phyloP scores from a whole-genome alignment of 2,888 invertebrate species.

The Noctua pronuba region DNA sequence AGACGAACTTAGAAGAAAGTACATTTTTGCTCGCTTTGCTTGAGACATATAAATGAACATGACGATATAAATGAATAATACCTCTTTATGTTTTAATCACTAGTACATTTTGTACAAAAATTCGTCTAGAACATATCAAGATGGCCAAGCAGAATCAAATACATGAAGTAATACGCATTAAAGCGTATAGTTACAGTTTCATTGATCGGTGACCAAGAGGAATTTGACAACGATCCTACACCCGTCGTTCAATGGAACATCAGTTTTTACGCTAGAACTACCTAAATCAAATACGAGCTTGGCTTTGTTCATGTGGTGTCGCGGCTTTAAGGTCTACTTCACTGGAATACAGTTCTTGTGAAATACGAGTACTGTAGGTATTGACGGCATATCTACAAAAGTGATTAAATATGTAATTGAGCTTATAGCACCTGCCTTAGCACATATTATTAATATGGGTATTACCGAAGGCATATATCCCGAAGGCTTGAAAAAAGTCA shows the following conservation, averaged over 20 bases:
- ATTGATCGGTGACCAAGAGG: constrained; percentile 1
- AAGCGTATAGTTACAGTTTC: neutral
- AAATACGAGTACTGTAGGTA: too few relatives aligned
- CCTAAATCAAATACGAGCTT: neutral
- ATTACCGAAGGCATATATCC: too few relatives aligned
- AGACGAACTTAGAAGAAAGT: neutral
- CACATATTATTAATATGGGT: too few relatives aligned
- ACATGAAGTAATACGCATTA: neutral
- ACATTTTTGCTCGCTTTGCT: too few relatives aligned
- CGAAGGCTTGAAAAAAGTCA: too few relatives aligned
- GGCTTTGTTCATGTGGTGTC: neutral
- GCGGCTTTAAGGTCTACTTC: constrained; percentile 9
- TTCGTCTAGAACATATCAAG: too few relatives aligned
- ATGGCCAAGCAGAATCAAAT: neutral
- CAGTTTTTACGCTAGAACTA: neutral
- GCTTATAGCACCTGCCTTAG: too few relatives aligned
- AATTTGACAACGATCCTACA: constrained; percentile 1
- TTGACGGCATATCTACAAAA: too few relatives aligned
- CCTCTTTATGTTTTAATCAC: neutral
- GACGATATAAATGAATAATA: too few relatives aligned
- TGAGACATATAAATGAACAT: too few relatives aligned
- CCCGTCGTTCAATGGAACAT: constrained; percentile 14
- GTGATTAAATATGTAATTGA: too few relatives aligned
- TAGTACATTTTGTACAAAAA: too few relatives aligned
- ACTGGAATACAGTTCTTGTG: constrained; percentile 22